phyloP scores from a whole-genome alignment of 2,888 invertebrate species.

The Pecten maximus region DNA sequence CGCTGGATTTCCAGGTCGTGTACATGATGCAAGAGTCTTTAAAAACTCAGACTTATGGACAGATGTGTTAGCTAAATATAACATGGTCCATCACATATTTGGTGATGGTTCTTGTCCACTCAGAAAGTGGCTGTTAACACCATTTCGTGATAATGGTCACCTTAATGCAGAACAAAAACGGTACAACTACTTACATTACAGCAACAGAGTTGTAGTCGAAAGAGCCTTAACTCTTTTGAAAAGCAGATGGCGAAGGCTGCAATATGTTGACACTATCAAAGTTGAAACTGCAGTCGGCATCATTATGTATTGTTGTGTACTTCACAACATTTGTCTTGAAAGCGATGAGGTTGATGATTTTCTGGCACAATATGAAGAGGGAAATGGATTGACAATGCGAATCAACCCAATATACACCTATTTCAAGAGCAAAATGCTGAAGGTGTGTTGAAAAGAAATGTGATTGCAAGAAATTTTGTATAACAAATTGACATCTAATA shows the following conservation, averaged over 20 bases:
- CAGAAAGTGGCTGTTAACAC: conserved; percentile 52
- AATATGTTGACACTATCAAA: conserved; percentile 4
- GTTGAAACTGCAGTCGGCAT: conserved; percentile 44
- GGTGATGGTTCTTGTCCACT: conserved; percentile 52
- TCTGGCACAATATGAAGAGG: conserved; percentile 39
- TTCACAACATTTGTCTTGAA: conserved; percentile 48
- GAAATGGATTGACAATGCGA: too few relatives aligned
- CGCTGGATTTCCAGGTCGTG: conserved; percentile 50
- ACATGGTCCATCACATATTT: conserved; percentile 45
- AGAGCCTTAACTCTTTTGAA: conserved; percentile 55
- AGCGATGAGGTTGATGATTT: conserved; percentile 43
- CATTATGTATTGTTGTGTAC: conserved; percentile 46
- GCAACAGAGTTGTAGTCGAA: conserved; percentile 49
- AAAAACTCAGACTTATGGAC: conserved; percentile 53
- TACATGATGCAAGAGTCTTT: conserved; percentile 50
- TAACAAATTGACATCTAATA: too few relatives aligned
- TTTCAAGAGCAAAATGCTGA: conserved; percentile 39
- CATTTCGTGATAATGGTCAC: conserved; percentile 53
- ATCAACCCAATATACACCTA: not conserved
- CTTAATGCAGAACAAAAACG: conserved; percentile 41
- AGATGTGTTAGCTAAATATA: conserved; percentile 47
- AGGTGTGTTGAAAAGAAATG: conserved; percentile 42
- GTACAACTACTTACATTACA: conserved; percentile 48
- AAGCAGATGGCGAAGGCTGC: conserved; percentile 47
- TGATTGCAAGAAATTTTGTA: conserved; percentile 42